These are phyloP conservation scores for Zoanthus sociatus DNA, from an alignment of 92 coral and sea anemone genomes.

Conservation along the genomic window DNA sequence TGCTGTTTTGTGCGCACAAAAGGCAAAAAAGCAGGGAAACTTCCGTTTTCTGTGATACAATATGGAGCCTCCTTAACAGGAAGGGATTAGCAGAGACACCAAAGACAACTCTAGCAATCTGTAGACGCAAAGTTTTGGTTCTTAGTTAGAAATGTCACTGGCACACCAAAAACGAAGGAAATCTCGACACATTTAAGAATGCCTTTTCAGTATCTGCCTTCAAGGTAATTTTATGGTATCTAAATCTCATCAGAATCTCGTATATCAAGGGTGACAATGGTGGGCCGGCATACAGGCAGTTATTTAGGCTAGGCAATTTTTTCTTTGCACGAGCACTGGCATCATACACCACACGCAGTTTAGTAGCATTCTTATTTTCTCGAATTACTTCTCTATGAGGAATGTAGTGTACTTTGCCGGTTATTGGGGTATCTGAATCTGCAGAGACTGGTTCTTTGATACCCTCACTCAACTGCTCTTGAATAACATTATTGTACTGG, in stretches of 20 bases:
- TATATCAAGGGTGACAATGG: too few relatives aligned
- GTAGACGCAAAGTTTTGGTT: constrained; percentile 5
- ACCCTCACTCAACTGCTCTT: background rate
- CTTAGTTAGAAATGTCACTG: background rate
- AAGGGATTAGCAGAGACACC: constrained; percentile 27
- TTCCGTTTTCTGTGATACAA: too few relatives aligned
- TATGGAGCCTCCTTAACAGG: background rate
- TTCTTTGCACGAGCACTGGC: background rate
- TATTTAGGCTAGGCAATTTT: background rate
- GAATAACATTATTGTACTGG: constrained; percentile 39
- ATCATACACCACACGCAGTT: constrained; percentile 1
- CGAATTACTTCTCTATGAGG: background rate
- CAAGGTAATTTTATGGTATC: background rate
- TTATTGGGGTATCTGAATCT: background rate
- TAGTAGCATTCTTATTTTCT: background rate
- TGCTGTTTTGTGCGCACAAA: too few relatives aligned
- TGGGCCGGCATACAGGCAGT: too few relatives aligned
- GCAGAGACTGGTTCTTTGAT: background rate
- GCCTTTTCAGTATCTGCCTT: too few relatives aligned
- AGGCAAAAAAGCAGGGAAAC: too few relatives aligned
- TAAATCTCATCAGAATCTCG: background rate
- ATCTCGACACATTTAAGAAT: background rate
- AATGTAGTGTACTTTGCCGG: constrained; percentile 38
- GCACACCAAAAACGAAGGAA: background rate
- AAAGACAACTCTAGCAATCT: background rate